Conservation (phyloP, 37 sponge, comb jelly and placozoan species). For the Cladorhizidae sp. region DNA sequence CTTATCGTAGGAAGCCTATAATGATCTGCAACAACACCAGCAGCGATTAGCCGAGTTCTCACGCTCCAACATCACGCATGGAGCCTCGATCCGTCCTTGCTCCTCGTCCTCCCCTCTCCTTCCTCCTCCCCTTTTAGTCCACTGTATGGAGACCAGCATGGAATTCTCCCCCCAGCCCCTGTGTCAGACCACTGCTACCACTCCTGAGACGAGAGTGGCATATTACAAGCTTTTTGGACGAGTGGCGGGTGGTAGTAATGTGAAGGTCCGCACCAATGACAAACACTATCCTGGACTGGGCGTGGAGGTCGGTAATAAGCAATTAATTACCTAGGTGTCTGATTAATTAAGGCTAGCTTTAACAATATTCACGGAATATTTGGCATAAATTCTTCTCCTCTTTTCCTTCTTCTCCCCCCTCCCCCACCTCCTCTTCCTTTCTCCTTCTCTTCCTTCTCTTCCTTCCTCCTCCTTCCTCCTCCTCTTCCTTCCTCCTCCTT, state of each 20-base stretch:
- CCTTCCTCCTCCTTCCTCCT: neutral
- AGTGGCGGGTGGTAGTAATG: slow-evolving; percentile 78
- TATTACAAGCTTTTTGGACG: slow-evolving; percentile 89
- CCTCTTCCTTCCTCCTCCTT: neutral
- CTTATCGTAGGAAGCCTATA: slow-evolving; percentile 44
- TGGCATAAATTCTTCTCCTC: too few species aligned
- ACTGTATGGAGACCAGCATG: slow-evolving; percentile 56
- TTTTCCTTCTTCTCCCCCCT: too few species aligned
- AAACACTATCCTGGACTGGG: slow-evolving; percentile 77
- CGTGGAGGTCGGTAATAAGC: slow-evolving; percentile 46
- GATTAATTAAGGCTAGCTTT: neutral
- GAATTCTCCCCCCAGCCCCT: slow-evolving; percentile 70
- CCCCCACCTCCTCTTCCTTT: too few species aligned
- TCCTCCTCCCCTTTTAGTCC: slow-evolving; percentile 66
- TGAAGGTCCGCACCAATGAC: slow-evolving; percentile 88
- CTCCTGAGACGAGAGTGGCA: slow-evolving; percentile 31
- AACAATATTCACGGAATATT: neutral
- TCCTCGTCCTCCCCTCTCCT: slow-evolving; percentile 3
- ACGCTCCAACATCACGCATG: neutral
- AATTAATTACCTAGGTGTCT: neutral
- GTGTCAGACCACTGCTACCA: neutral
- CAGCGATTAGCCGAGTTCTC: neutral
- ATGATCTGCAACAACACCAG: slow-evolving; percentile 16
- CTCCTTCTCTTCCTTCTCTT: neutral
- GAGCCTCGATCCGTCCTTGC: neutral